Evolutionary conservation across 2,888 invertebrate species (phyloP).

Genomic region (Apocheima hispidaria): DNA sequence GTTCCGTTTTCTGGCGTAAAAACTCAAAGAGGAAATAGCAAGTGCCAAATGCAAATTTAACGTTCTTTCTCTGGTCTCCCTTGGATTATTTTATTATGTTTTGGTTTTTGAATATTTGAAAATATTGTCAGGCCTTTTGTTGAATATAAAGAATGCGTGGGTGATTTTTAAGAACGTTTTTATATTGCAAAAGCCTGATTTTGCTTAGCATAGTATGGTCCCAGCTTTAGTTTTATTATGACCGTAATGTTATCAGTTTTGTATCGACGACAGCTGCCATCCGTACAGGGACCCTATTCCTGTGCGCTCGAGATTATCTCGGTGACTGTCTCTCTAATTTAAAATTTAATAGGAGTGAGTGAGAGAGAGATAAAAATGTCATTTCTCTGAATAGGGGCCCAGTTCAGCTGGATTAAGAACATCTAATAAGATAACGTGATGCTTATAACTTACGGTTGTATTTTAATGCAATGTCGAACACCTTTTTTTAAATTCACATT

Average conservation of each 20-base stretch:
- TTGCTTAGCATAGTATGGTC: neutral
- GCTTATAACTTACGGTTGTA: neutral
- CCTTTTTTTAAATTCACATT: too few relatives aligned
- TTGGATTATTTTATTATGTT: constrained; percentile 39
- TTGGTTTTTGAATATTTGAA: constrained; percentile 16
- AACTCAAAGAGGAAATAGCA: constrained; percentile 65
- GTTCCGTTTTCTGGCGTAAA: constrained; percentile 65
- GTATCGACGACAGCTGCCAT: neutral
- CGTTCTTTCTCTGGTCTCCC: constrained; percentile 46
- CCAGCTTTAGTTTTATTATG: neutral
- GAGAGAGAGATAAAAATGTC: too few relatives aligned
- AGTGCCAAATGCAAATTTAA: constrained; percentile 69
- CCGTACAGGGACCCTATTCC: too few relatives aligned
- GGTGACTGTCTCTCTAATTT: too few relatives aligned
- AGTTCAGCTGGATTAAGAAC: neutral
- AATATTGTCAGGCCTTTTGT: neutral
- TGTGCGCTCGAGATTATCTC: too few relatives aligned
- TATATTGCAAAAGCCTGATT: neutral
- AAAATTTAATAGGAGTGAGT: too few relatives aligned
- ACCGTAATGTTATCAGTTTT: neutral
- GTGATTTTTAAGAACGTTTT: neutral
- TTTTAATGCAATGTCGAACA: neutral
- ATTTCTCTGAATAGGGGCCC: too few relatives aligned
- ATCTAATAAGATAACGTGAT: neutral
- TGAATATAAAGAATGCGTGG: neutral